A percentile compares a stretch with the other conserved stretches of the same genome.
phyloP scores from a whole-genome alignment of 2,888 invertebrate genomes.

The Ferdinandea cuprea region DNA sequence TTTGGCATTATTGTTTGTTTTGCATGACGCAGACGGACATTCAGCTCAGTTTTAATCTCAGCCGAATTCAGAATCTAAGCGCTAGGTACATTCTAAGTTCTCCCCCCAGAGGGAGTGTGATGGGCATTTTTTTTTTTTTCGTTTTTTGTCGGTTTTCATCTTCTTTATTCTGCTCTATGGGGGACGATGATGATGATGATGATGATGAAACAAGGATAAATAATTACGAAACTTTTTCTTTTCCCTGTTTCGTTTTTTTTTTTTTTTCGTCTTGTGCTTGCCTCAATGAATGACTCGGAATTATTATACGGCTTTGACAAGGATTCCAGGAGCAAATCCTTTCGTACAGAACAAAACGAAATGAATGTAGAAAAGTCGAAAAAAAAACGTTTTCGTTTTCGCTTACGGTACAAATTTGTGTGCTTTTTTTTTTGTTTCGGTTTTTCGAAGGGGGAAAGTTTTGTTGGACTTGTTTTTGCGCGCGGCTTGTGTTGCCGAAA shows the following conservation, averaged over 20 bases:
- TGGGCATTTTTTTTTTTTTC: too few species aligned
- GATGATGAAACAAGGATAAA: constrained; percentile 72
- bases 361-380: constrained; percentile 56
- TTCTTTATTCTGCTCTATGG: constrained; percentile 23
- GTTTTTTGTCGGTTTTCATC: constrained; percentile 48
- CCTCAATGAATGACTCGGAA: constrained; percentile 70
- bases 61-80: constrained; percentile 40
- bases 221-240: constrained; percentile 72
- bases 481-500: constrained; percentile 52
- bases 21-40: constrained; percentile 58
- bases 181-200: constrained; percentile 45
- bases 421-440: too few species aligned
- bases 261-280: constrained; percentile 26
- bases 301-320: constrained; percentile 71
- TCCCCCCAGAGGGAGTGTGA: constrained; percentile 55
- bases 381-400: constrained; percentile 49
- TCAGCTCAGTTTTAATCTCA: constrained; percentile 61
- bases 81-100: constrained; percentile 47
- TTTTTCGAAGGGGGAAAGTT: constrained; percentile 34
- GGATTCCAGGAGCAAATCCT: constrained; percentile 68
- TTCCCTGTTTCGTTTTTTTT: constrained; percentile 29
- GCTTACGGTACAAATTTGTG: constrained; percentile 43
- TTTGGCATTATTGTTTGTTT: constrained; percentile 40
- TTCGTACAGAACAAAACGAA: constrained; percentile 63
- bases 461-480: constrained; percentile 57